Evolutionary conservation across 92 coral and sea anemone species (phyloP).

Genomic region (Ricordea florida): DNA sequence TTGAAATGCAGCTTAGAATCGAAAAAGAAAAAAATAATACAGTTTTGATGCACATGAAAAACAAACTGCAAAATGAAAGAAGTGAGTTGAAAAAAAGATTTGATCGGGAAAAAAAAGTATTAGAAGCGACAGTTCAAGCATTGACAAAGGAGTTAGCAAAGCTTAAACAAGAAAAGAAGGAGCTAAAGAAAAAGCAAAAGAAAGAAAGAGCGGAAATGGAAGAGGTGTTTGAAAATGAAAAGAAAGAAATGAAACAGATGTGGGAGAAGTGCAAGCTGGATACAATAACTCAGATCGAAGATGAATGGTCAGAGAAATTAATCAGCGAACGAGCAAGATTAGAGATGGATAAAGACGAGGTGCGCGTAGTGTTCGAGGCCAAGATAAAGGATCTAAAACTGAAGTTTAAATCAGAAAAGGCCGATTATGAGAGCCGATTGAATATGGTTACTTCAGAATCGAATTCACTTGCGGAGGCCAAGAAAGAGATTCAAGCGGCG

Average conservation of each 20-base stretch:
- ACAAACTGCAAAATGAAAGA: conserved; percentile 41
- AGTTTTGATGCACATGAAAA: conserved; percentile 34
- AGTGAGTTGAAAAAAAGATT: conserved; percentile 54
- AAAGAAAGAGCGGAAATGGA: conserved; percentile 68
- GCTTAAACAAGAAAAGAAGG: conserved; percentile 79
- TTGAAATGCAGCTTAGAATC: conserved; percentile 7
- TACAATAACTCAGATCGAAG: conserved; percentile 57
- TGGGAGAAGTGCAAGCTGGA: conserved; percentile 62
- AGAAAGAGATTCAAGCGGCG: conserved; percentile 53
- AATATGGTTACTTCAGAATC: conserved; percentile 62
- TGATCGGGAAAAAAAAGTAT: conserved; percentile 70
- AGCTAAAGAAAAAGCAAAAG: conserved; percentile 78
- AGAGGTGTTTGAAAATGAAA: conserved; percentile 70
- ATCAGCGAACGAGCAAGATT: conserved; percentile 69
- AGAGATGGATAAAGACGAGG: conserved; percentile 58
- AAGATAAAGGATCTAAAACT: conserved; percentile 67
- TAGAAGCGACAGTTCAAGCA: conserved; percentile 81
- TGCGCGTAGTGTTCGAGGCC: conserved; percentile 60
- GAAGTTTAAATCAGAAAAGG: conserved; percentile 71
- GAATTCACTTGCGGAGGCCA: conserved; percentile 40
- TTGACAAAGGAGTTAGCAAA: conserved; percentile 83
- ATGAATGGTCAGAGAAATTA: conserved; percentile 67
- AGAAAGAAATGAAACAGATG: conserved; percentile 52
- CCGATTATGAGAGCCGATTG: conserved; percentile 62
- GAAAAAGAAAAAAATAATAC: conserved; percentile 35